phyloP scores from a whole-genome alignment of 1,140 invertebrate genomes.

The Hyles euphorbiae region DNA sequence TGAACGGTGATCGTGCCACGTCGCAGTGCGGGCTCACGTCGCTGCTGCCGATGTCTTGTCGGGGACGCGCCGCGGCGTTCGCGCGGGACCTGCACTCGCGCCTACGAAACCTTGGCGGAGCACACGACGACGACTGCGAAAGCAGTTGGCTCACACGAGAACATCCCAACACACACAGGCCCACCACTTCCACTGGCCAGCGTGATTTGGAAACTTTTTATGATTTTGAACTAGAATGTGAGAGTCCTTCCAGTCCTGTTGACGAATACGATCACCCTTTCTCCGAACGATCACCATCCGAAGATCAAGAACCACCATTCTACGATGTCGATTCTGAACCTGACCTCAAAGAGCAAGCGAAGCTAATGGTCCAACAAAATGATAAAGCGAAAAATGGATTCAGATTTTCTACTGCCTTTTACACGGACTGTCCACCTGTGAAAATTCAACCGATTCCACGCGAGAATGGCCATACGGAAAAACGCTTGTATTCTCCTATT shows the following conservation, averaged over 20 bases:
- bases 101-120: conserved; percentile 80
- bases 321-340: conserved; percentile 63
- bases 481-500: conserved; percentile 67
- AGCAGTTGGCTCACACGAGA: conserved; percentile 67
- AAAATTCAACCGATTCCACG: conserved; percentile 60
- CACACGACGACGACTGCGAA: conserved; percentile 63
- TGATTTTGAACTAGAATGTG: conserved; percentile 78
- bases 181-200: conserved; percentile 62
- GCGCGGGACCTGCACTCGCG: conserved; percentile 84
- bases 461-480: conserved; percentile 68
- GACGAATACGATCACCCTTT: conserved; percentile 77
- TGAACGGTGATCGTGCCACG: conserved; percentile 66
- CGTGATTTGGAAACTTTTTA: conserved; percentile 73
- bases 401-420: conserved; percentile 61
- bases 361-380: conserved; percentile 45
- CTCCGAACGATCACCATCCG: conserved; percentile 59
- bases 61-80: conserved; percentile 86
- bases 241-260: conserved; percentile 80
- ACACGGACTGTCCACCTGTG: conserved; percentile 57
- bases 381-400: conserved; percentile 63
- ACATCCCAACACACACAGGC: conserved; percentile 39
- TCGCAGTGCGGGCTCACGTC: conserved; percentile 72
- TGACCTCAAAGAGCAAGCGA: conserved; percentile 48
- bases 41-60: conserved; percentile 81
- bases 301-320: conserved; percentile 68